Evolutionary conservation across 37 sponge, comb jelly and placozoan genomes (phyloP), one percentile per base, ranked within the genome.

Genomic region (Diacarnus erythraeanus): DNA sequence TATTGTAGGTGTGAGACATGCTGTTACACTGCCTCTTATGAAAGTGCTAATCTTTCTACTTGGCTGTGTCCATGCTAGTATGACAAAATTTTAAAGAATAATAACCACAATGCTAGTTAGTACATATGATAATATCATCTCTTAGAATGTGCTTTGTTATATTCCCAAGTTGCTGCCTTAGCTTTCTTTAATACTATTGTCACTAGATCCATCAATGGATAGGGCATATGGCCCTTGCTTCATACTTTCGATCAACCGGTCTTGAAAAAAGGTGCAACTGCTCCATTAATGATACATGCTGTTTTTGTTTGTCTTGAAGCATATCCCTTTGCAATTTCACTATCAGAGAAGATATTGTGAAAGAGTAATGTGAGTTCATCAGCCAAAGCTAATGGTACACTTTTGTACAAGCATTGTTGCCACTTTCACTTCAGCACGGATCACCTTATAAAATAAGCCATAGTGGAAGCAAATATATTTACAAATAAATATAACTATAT

Each of bases 191-290:
- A 90, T 23, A 30, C 79, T 83, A 64, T 44, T 82, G 47, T 90
- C 91, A 72, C 86, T 90, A 29, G 87, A 81, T 51, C 91, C 91
- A 78, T 90, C 91, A 65, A 87, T 81, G 23, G 87, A 64, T 17
- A 89, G 20, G 29, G 79, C n/a, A 70, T 85, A 93, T 42, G 83
- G 87, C 3, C 25, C 35, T 0, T 30, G 38, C 39, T 75, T 91
- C 88, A 91, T 91, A 17, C 41, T 31, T 35, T n/a, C 39, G 78
- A 35, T 87, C 34, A 39, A 40, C 23, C 6, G 42, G 20, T 57
- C 57, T 66, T 40, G 12, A 87, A 88, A 58, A 79, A 64, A 63
- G 85, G 85, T 34, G 58, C 57, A 42, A 87, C 38, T 57, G 89
- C 66, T 3, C 81, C 85, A 75, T 87, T 92, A 2, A 92, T 20